Evolutionary conservation across 2,113 vertebrate genomes (phyloP).

Genomic region (Myanophis thanlyinensis): DNA sequence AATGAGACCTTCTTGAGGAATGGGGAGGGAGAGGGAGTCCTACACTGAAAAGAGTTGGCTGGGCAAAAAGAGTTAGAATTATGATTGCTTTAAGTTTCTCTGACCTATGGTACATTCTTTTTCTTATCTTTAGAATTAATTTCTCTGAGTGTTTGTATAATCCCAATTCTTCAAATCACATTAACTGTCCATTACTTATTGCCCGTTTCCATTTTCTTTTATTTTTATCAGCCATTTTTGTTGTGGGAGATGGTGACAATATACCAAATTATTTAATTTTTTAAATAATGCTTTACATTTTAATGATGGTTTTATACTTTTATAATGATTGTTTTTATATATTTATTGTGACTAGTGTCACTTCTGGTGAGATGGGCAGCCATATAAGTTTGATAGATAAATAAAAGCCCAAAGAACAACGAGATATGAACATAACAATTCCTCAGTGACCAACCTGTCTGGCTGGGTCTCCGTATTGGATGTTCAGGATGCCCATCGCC

Average conservation of each 20-base stretch:
- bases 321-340: not conserved
- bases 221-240: not conserved
- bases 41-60: not conserved
- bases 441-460: constrained; percentile 75
- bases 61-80: not conserved
- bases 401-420: not conserved
- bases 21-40: not conserved
- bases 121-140: not conserved
- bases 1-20: not conserved
- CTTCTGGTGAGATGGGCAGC: not conserved
- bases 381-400: not conserved
- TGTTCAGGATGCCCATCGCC: constrained; percentile 90
- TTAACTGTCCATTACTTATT: not conserved
- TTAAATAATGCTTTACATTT: not conserved
- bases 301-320: not conserved
- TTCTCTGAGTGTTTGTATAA: not conserved
- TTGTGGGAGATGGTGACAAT: not conserved
- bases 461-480: constrained; percentile 84
- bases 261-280: not conserved
- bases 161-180: not conserved
- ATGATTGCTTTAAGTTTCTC: not conserved
- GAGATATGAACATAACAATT: not conserved
- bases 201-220: not conserved
- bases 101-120: not conserved
- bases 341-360: not conserved